Conservation (phyloP, 2,113 vertebrate species). For the Ia io region DNA sequence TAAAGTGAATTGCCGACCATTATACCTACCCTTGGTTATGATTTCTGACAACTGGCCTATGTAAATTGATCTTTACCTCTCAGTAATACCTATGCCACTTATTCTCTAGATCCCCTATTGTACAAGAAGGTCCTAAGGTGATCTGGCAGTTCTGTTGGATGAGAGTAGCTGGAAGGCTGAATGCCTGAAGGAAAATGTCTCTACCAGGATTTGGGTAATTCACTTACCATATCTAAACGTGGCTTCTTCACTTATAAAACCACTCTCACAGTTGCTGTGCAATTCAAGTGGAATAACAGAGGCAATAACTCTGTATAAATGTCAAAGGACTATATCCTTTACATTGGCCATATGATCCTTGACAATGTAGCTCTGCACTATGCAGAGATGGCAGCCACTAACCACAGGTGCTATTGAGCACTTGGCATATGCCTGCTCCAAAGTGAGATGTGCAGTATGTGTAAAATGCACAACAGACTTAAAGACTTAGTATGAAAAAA, state of each 20-base stretch:
- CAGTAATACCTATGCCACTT: background rate
- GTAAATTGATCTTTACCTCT: background rate
- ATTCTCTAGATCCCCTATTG: background rate
- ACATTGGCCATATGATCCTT: background rate
- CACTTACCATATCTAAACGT: background rate
- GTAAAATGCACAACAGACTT: background rate
- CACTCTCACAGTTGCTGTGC: background rate
- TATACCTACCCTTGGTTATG: background rate
- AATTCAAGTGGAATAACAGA: background rate
- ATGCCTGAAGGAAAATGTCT: background rate
- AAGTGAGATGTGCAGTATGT: background rate
- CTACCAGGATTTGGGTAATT: background rate
- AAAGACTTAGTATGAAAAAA: background rate
- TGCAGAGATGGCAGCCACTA: no score
- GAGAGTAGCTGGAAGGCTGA: background rate
- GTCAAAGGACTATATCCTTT: background rate
- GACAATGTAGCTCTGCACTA: background rate
- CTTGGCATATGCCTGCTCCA: background rate
- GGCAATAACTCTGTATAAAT: background rate
- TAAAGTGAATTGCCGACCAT: background rate
- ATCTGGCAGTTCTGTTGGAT: background rate
- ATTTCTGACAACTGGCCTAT: background rate
- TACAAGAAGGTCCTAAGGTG: background rate
- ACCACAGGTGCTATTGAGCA: background rate
- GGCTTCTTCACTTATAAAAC: background rate